Evolutionary conservation across 2,113 vertebrate genomes (phyloP).

Genomic region (Actenoides lindsayi): DNA sequence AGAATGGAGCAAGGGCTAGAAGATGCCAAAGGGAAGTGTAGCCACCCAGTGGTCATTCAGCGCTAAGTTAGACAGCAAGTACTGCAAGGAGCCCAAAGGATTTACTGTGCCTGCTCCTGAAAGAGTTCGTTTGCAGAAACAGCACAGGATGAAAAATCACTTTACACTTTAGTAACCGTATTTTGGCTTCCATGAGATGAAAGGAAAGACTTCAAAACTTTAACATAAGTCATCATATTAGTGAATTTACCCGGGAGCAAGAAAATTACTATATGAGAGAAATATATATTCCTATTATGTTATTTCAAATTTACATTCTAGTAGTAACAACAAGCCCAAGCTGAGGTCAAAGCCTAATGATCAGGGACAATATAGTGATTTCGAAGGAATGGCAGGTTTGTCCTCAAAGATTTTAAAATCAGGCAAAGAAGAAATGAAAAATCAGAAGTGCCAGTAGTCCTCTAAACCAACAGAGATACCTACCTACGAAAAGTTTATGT

Average conservation of each 20-base stretch:
- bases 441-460: background rate
- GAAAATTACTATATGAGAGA: background rate
- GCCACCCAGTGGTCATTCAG: slow-evolving; percentile 67
- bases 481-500: background rate
- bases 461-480: background rate
- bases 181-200: background rate
- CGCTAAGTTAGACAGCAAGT: background rate
- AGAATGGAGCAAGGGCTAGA: background rate
- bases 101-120: background rate
- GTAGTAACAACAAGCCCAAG: background rate
- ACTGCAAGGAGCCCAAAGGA: background rate
- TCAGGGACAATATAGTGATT: background rate
- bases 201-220: background rate
- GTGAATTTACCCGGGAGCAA: background rate
- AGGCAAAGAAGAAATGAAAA: background rate
- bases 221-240: background rate
- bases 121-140: background rate
- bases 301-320: background rate
- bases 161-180: background rate
- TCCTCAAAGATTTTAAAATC: background rate
- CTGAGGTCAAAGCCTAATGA: background rate
- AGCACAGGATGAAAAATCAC: background rate
- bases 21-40: slow-evolving; percentile 50
- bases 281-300: background rate
- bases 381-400: background rate